Conservation (phyloP, 2,797 vertebrate genomes). For the Sebastes hubbsi region DNA sequence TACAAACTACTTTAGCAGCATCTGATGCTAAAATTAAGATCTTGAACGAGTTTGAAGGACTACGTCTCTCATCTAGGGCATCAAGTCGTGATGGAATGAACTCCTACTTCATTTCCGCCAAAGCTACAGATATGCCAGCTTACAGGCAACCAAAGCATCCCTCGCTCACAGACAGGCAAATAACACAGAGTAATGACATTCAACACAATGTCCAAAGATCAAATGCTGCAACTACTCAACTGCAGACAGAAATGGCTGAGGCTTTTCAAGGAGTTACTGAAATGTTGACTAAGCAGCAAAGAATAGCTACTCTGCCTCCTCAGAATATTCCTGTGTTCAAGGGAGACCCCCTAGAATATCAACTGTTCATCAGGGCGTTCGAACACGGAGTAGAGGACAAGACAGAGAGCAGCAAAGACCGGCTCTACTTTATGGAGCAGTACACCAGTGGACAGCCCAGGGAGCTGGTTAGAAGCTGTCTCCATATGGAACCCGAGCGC, state of each 20-base stretch:
- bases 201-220: too few relatives aligned
- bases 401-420: neutral
- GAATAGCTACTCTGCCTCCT: neutral
- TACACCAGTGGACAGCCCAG: neutral
- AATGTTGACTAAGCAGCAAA: neutral
- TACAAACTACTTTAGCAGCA: too few relatives aligned
- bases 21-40: too few relatives aligned
- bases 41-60: too few relatives aligned
- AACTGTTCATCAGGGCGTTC: neutral
- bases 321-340: conserved; percentile 10
- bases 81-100: too few relatives aligned
- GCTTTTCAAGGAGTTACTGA: neutral
- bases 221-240: neutral
- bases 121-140: too few relatives aligned
- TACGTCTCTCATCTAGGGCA: too few relatives aligned
- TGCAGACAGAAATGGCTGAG: too few relatives aligned
- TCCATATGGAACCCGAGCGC: neutral
- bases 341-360: conserved; percentile 1
- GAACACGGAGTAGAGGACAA: conserved; percentile 4
- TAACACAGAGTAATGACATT: too few relatives aligned
- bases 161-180: too few relatives aligned
- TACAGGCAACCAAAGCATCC: too few relatives aligned
- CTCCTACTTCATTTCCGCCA: too few relatives aligned
- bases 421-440: neutral
- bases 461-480: neutral